Percentiles rank a stretch among this genome's conserved stretches.
These are phyloP conservation scores for Poecilus cupreus DNA, from an alignment of 2,888 invertebrate genomes.

Conservation along the genomic window DNA sequence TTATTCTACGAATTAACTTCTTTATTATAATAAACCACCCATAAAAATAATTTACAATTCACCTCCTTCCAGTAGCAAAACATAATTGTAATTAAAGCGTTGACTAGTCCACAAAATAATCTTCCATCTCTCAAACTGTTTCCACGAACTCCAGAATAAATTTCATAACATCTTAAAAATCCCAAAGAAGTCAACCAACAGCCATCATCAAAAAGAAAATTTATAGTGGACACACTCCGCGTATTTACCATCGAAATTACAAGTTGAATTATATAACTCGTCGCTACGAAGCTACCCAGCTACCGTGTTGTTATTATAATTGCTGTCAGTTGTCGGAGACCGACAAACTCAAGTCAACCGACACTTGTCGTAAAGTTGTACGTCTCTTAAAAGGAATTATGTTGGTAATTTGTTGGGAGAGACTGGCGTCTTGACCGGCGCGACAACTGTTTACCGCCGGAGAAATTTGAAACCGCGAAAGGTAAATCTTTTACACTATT, in stretches of 20 bases:
- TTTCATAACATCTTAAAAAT: slow-evolving; percentile 25
- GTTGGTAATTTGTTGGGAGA: slow-evolving; percentile 31
- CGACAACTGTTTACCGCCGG: slow-evolving; percentile 6
- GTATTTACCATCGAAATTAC: slow-evolving; percentile 21
- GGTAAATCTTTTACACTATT: slow-evolving; percentile 11
- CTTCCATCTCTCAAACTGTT: slow-evolving; percentile 20
- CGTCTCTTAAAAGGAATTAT: slow-evolving; percentile 23
- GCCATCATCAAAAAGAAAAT: slow-evolving; percentile 8
- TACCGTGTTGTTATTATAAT: slow-evolving; percentile 36
- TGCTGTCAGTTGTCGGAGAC: background rate
- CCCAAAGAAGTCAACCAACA: background rate
- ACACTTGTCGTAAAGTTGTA: background rate
- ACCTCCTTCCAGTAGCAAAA: slow-evolving; percentile 30
- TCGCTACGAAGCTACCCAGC: slow-evolving; percentile 36
- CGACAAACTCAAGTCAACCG: background rate
- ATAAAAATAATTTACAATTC: slow-evolving; percentile 21
- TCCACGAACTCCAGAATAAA: slow-evolving; percentile 19
- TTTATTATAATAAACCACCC: too few species aligned
- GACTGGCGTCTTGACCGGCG: slow-evolving; percentile 29
- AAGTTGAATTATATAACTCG: slow-evolving; percentile 15
- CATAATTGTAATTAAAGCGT: slow-evolving; percentile 16
- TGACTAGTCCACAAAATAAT: slow-evolving; percentile 5
- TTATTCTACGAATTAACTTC: too few species aligned
- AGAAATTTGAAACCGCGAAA: background rate
- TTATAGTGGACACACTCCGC: slow-evolving; percentile 32